Percentiles rank a stretch among this genome's conserved stretches.
Conservation (phyloP, 2,888 invertebrate genomes). For the Physocephala rufipes region DNA sequence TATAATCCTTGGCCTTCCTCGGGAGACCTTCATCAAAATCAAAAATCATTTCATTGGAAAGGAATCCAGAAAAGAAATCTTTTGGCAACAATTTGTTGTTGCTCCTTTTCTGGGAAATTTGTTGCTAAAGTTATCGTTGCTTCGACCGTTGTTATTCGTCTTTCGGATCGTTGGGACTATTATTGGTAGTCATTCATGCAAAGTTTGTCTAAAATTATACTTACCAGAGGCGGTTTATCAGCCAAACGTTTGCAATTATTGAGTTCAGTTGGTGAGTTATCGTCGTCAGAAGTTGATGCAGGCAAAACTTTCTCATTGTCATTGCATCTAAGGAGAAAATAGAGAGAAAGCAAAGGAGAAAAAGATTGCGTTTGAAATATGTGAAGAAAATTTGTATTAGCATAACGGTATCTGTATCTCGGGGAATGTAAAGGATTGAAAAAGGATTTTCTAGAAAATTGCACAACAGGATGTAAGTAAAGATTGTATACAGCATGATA, state of each 20-base stretch:
- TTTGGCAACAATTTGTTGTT: constrained; percentile 16
- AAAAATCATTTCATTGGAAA: constrained; percentile 42
- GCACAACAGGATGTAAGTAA: no score
- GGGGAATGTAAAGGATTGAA: not conserved
- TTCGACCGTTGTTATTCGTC: constrained; percentile 13
- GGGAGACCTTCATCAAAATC: constrained; percentile 55
- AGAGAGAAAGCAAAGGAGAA: constrained; percentile 10
- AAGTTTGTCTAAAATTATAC: constrained; percentile 41
- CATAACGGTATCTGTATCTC: constrained; percentile 2
- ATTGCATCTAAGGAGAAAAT: constrained; percentile 57
- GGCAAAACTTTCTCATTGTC: constrained; percentile 62
- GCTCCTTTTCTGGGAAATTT: no score
- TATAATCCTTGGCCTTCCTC: not conserved
- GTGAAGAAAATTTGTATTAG: not conserved
- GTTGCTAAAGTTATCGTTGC: no score
- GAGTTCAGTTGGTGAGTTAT: constrained; percentile 85
- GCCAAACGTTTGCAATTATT: constrained; percentile 82
- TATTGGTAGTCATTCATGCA: constrained; percentile 11
- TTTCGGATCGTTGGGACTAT: no score
- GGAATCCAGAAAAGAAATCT: constrained; percentile 38
- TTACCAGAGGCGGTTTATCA: constrained; percentile 78
- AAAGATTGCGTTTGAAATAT: not conserved
- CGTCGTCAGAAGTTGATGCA: constrained; percentile 78
- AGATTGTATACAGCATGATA: no score
- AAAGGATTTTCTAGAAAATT: no score